Evolutionary conservation across 1,140 invertebrate species (phyloP), one percentile per base, ranked within the genome.

Genomic region (Agrypnia vestita): DNA sequence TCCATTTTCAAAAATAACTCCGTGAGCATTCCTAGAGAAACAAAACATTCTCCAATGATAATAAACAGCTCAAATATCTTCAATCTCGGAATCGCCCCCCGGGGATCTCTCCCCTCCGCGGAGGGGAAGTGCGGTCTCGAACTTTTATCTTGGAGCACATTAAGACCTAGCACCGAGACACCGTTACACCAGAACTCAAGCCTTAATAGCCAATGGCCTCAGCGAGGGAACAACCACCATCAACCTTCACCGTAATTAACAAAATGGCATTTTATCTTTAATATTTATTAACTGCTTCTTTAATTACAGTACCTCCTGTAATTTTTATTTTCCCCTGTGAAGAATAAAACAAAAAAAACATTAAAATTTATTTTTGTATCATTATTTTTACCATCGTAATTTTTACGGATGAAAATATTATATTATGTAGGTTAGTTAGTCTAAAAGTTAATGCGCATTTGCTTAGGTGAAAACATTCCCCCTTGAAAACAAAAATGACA

Each of bases 71-170:
- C 61, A 71, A 71, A 71, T 71, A 53, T 71, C 67, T 53, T 21
- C 46, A 71, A 71, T 71, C 67, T 71, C 10, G 11, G 19, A 19
- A 71, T 25, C 4, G 67, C 46, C 44, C 67, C 67, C 67, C 11
- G n/a, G 47, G 67, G 67, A 47, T 15, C 4, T 4, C 35, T 62
- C 61, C 25, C 25, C 46, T 10, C 21, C 17, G 49, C 0, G 46
- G 17, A 51, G 47, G 17, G 47, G 35, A 49, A 13, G 13, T 15
- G 67, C 17, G 47, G 17, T 51, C 17, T n/a, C 15, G 43, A 51
- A 11, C 47, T 79, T 72, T 79, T 71, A 79, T 80, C 71, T 74
- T 59, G 21, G 13, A n/a, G 44, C 35, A 64, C 75, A 64, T 77
- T 64, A 77, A 77, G 67, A 47, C 62, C 62, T 44, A 61, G 19